A percentile compares a stretch with the other conserved stretches of the same genome.
Evolutionary conservation across 2,797 vertebrate genomes (phyloP).

Genomic region (Malurus leucopterus): DNA sequence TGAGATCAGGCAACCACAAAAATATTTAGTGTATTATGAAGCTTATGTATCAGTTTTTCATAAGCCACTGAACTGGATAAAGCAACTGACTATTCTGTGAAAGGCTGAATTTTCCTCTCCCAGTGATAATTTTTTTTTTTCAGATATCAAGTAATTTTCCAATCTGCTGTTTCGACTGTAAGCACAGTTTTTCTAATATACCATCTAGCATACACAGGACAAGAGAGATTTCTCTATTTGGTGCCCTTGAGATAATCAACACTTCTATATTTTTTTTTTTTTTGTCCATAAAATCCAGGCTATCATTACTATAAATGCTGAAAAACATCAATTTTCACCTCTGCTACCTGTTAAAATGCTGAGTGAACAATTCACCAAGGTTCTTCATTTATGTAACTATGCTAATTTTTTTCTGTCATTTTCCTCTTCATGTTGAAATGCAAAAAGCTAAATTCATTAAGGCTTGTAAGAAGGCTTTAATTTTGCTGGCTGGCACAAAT

Average conservation of each 20-base stretch:
- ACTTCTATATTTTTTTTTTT: not conserved
- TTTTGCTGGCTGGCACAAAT: not conserved
- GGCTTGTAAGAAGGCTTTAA: not conserved
- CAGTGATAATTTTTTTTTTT: not conserved
- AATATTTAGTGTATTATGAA: conserved; percentile 27
- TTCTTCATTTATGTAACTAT: not conserved
- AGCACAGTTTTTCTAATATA: not conserved
- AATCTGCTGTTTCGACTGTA: not conserved
- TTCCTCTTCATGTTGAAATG: not conserved
- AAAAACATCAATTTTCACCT: not conserved
- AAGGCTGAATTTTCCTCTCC: not conserved
- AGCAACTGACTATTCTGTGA: not conserved
- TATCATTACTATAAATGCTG: not conserved
- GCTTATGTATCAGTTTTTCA: not conserved
- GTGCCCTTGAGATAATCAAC: not conserved
- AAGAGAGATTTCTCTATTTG: not conserved
- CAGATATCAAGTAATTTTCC: not conserved
- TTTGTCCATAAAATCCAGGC: not conserved
- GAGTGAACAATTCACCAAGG: not conserved
- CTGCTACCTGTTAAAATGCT: not conserved
- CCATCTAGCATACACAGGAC: not conserved
- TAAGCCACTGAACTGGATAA: conserved; percentile 19
- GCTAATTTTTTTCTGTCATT: conserved; percentile 27
- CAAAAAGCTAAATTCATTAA: conserved; percentile 41
- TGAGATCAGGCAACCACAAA: not conserved